phyloP scores from a whole-genome alignment of 64 coral and sea anemone species.

The Catalaphyllia jardinei region DNA sequence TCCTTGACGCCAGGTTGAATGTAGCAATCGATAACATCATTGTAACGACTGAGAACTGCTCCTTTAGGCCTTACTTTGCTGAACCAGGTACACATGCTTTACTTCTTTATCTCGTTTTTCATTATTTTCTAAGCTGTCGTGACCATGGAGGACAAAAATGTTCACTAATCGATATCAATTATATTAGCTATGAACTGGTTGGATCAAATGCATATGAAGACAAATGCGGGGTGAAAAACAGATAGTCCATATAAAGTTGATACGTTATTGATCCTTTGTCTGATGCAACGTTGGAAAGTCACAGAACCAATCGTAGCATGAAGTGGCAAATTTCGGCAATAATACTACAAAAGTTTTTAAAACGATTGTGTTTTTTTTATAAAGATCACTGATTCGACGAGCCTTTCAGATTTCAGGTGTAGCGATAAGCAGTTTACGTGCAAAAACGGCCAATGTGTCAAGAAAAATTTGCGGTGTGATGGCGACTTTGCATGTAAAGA shows the following conservation, averaged over 20 bases:
- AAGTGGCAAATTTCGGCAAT: no score
- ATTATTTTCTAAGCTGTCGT: neutral
- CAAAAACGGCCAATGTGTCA: conserved; percentile 43
- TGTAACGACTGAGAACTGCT: neutral
- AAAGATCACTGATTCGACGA: neutral
- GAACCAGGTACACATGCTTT: neutral
- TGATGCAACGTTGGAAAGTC: no score
- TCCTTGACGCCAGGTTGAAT: neutral
- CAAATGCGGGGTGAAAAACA: no score
- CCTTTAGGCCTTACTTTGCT: neutral
- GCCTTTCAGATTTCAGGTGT: conserved; percentile 16
- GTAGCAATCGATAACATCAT: neutral
- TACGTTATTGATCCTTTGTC: no score
- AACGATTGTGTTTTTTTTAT: no score
- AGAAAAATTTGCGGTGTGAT: conserved; percentile 32
- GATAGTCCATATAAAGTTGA: no score
- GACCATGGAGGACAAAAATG: no score
- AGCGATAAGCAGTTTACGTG: conserved; percentile 30
- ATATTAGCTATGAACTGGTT: no score
- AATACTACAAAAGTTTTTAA: no score
- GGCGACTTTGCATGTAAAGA: conserved; percentile 39
- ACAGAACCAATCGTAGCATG: no score
- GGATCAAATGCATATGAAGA: no score
- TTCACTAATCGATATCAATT: no score
- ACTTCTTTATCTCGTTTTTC: neutral